Percentiles rank a stretch among this genome's conserved stretches.
Conservation (phyloP, 2,888 invertebrate genomes). For the Arctia plantaginis region DNA sequence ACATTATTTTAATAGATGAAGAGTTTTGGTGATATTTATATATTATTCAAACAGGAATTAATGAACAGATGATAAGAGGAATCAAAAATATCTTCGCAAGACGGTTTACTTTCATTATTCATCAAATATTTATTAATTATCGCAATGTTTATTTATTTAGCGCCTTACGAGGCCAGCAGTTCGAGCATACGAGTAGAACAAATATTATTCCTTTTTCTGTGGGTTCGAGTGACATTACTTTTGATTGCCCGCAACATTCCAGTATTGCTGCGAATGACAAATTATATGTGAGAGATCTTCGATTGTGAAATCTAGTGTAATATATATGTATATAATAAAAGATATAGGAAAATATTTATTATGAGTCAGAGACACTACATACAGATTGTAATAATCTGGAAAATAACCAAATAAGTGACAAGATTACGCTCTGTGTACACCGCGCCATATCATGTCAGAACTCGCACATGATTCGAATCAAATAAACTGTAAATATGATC, state of each 20-base stretch:
- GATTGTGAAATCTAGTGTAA: neutral
- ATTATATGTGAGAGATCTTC: neutral
- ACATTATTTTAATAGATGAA: no score
- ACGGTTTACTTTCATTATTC: neutral
- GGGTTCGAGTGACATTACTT: neutral
- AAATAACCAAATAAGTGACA: neutral
- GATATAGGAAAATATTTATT: neutral
- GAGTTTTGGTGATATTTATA: no score
- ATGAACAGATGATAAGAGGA: neutral
- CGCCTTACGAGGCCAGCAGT: no score
- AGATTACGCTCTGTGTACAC: neutral
- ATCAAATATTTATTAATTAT: neutral
- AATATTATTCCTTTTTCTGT: no score
- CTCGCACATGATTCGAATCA: conserved; percentile 4
- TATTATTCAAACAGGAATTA: neutral
- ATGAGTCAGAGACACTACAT: neutral
- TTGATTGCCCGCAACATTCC: neutral
- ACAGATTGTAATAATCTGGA: neutral
- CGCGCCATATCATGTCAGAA: neutral
- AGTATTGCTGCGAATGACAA: neutral
- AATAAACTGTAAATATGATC: conserved; percentile 5
- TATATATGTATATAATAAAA: no score
- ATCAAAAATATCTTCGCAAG: neutral
- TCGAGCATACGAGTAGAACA: no score
- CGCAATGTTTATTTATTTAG: neutral